Base-by-base conservation (phyloP, 2,888 invertebrate genomes). In the Ormyrus thymus region DNA sequence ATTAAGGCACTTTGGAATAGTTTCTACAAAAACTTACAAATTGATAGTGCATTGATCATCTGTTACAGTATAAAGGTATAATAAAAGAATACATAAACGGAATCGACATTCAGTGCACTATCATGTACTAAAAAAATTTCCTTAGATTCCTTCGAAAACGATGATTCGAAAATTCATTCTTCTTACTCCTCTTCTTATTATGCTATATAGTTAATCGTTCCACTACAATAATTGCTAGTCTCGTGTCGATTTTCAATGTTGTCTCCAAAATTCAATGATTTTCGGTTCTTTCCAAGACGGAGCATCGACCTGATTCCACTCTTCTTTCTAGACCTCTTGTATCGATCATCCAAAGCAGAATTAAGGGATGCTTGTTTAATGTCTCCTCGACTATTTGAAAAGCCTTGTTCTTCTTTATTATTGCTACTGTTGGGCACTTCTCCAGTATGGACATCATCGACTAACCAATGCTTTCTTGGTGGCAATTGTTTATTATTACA, bases 301-400 rank as follows among this genome's bases (percentile, higher is more conserved):
- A 90, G 84, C 89, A 90, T 90, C 4, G 90, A 89, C 9, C 89
- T 85, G 15, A 90, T 89, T 7, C 90, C 89, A 0, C 88, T 88
- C 78, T 90, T 90, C 76, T 89, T 90, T 51, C 89, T 82, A 7
- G 87, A 89, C n/a, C 89, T 83, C 68, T 90, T 90, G 77, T 90
- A 90, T 65, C 89, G 83, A 65, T 89, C 89, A 65, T 90, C 90
- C 15, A 90, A 81, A 3, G 92, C 92, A 2, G 93, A 92, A 91
- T 96, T 94, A 8, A 96, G 90, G 0, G 96, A 96, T 0, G 96
- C 95, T 86, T 96, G 96, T 79, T 95, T 93, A 7, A 95, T 95
- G 2, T 93, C 94, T 48, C 94, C 93, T 58, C 94, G 91, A 15
- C 88, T 90, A 84, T 93, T 93, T n/a, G 90, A 91, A 82, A 95